Evolutionary conservation across 2,888 invertebrate genomes (phyloP).

Genomic region (Stenodera caucasica): DNA sequence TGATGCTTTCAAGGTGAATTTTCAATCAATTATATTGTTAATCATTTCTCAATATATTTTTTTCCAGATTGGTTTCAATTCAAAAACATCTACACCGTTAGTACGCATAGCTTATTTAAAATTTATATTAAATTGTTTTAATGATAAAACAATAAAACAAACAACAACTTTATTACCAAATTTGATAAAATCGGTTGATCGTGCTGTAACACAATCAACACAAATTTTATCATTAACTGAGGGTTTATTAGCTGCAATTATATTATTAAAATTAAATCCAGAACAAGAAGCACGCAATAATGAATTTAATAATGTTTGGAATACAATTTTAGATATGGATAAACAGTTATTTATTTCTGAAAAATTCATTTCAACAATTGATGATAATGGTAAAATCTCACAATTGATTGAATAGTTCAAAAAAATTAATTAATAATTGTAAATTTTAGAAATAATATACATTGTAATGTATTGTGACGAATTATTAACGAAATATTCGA

Average conservation of each 20-base stretch:
- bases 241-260: constrained; percentile 69
- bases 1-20: constrained; percentile 63
- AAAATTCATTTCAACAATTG: constrained; percentile 71
- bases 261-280: constrained; percentile 66
- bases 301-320: constrained; percentile 66
- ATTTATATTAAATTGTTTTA: constrained; percentile 70
- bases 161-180: constrained; percentile 62
- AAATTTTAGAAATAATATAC: constrained; percentile 63
- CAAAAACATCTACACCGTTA: constrained; percentile 75
- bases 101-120: constrained; percentile 80
- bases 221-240: constrained; percentile 72
- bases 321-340: constrained; percentile 70
- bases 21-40: background rate
- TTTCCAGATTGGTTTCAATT: constrained; percentile 68
- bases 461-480: constrained; percentile 74
- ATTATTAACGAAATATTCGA: constrained; percentile 69
- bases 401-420: background rate
- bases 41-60: constrained; percentile 12
- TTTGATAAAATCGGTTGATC: constrained; percentile 72
- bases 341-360: constrained; percentile 83
- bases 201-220: constrained; percentile 72
- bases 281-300: constrained; percentile 55
- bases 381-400: constrained; percentile 63
- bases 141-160: constrained; percentile 58
- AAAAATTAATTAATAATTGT: constrained; percentile 4